Percentiles rank a stretch among this genome's conserved stretches.
Evolutionary conservation across 2,797 vertebrate genomes (phyloP).

Genomic region (Falco peregrinus): DNA sequence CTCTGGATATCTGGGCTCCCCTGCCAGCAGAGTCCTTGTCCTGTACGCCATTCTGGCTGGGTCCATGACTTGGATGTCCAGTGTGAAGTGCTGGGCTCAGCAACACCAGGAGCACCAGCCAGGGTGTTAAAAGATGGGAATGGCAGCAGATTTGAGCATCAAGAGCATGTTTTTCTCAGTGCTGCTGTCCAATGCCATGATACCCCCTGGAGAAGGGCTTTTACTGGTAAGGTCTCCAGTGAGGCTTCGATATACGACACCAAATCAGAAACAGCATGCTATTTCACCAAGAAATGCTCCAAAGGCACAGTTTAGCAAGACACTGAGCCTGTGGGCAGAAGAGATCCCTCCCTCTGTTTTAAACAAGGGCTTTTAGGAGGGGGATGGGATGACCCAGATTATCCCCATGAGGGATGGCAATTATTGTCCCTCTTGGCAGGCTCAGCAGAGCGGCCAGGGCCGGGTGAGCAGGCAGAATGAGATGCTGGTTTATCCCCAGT

Average conservation of each 20-base stretch:
- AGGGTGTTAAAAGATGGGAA: background rate
- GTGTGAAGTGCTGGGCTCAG: background rate
- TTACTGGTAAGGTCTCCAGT: background rate
- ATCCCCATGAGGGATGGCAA: background rate
- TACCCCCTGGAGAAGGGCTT: rapidly evolving
- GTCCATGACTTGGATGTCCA: background rate
- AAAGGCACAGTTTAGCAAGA: background rate
- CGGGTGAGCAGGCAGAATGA: background rate
- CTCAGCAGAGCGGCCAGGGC: background rate
- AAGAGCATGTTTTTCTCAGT: background rate
- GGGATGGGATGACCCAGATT: background rate
- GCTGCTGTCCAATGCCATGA: rapidly evolving
- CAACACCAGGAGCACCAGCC: background rate
- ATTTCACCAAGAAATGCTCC: background rate
- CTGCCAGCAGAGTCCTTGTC: background rate
- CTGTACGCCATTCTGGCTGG: background rate
- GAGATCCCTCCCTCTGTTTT: background rate
- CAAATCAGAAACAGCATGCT: background rate
- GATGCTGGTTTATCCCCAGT: background rate
- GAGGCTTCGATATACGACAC: background rate
- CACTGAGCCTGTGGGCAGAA: background rate
- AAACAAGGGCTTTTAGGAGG: background rate
- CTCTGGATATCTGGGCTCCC: background rate
- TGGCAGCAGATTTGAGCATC: rapidly evolving
- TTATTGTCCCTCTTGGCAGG: background rate